These are phyloP conservation scores for Erythrocercus mccallii DNA, from an alignment of 2,113 vertebrate species.

Conservation along the genomic window DNA sequence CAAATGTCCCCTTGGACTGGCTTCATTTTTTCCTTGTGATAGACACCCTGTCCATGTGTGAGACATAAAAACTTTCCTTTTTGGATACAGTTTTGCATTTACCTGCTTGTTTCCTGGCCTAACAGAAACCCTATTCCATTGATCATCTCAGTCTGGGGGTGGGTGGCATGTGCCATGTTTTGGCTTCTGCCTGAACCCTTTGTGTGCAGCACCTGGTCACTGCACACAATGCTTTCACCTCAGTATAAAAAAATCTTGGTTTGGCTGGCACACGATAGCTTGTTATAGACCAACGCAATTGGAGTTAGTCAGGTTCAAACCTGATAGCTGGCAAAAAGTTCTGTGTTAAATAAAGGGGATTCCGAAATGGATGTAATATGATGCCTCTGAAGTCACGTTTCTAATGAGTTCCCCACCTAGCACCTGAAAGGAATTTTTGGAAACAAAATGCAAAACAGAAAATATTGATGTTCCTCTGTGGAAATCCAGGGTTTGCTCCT, in stretches of 20 bases:
- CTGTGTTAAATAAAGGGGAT: neutral
- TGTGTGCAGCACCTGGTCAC: neutral
- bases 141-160: no score
- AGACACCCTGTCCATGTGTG: rapidly evolving
- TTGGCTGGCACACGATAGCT: neutral
- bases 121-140: neutral
- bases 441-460: neutral
- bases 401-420: neutral
- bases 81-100: neutral
- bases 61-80: neutral
- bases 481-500: neutral
- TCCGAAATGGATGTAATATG: neutral
- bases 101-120: neutral
- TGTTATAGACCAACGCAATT: neutral
- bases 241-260: neutral
- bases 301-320: neutral
- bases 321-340: neutral
- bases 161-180: neutral
- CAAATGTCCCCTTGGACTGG: neutral
- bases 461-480: neutral
- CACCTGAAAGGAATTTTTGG: neutral
- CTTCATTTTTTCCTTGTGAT: neutral
- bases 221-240: neutral
- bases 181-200: neutral
- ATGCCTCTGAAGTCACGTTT: neutral